These are phyloP conservation scores for Platerodrilus igneus DNA, from an alignment of 2,888 invertebrate genomes.

Conservation along the genomic window DNA sequence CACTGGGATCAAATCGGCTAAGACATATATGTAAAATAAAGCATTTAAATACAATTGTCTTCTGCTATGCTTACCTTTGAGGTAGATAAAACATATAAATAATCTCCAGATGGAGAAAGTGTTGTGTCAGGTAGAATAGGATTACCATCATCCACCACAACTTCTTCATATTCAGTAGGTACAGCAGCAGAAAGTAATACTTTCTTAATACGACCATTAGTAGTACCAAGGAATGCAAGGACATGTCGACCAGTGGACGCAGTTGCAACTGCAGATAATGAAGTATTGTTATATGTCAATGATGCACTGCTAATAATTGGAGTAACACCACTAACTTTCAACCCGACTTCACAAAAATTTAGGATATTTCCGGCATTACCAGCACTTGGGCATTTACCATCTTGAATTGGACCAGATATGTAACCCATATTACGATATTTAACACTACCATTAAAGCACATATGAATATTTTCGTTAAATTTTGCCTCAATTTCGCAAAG, in stretches of 20 bases:
- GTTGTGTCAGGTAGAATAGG: slow-evolving; percentile 81
- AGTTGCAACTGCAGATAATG: slow-evolving; percentile 79
- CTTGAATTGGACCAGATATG: slow-evolving; percentile 85
- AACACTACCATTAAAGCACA: slow-evolving; percentile 94
- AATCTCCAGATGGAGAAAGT: slow-evolving; percentile 77
- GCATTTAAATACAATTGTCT: too few relatives aligned
- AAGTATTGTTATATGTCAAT: slow-evolving; percentile 72
- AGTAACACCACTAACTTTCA: slow-evolving; percentile 86
- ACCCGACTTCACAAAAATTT: slow-evolving; percentile 86
- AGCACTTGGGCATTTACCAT: slow-evolving; percentile 84
- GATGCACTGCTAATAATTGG: slow-evolving; percentile 76
- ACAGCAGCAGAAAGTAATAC: slow-evolving; percentile 66
- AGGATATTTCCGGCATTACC: slow-evolving; percentile 86
- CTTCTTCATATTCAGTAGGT: slow-evolving; percentile 82
- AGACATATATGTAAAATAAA: too few relatives aligned
- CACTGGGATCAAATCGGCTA: too few relatives aligned
- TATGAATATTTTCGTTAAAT: slow-evolving; percentile 94
- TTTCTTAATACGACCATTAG: slow-evolving; percentile 80
- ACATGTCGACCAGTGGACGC: slow-evolving; percentile 88
- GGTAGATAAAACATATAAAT: slow-evolving; percentile 78
- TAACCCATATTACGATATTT: slow-evolving; percentile 89
- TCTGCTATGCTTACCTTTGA: slow-evolving; percentile 61
- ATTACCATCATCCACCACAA: slow-evolving; percentile 74
- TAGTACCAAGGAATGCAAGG: slow-evolving; percentile 90
- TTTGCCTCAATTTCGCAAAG: slow-evolving; percentile 85